phyloP scores from a whole-genome alignment of 2,888 invertebrate genomes.

The Drosophila melanosoma region DNA sequence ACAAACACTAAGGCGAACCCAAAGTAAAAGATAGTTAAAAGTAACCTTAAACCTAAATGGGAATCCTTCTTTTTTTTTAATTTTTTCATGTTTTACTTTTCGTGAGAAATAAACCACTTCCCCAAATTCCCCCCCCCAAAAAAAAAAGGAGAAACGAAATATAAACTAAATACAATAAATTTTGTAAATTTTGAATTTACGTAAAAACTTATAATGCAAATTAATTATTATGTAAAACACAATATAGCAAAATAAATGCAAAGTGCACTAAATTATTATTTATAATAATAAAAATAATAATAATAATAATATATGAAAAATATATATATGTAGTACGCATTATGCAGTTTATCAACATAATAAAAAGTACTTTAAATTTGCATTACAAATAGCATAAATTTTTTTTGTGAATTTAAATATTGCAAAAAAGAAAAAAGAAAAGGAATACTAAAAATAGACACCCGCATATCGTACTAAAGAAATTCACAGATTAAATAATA shows the following conservation, averaged over 20 bases:
- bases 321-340: conserved; percentile 37
- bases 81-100: conserved; percentile 33
- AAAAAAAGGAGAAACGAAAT: conserved; percentile 23
- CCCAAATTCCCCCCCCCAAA: background rate
- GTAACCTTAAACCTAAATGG: conserved; percentile 11
- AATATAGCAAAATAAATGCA: conserved; percentile 72
- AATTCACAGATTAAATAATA: conserved; percentile 52
- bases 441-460: conserved; percentile 48
- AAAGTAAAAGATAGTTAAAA: conserved; percentile 79
- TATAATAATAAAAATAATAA: conserved; percentile 58
- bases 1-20: conserved; percentile 48
- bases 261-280: conserved; percentile 80
- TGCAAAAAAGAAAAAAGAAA: conserved; percentile 37
- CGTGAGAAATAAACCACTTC: conserved; percentile 16
- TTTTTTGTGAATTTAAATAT: conserved; percentile 71
- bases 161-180: conserved; percentile 65
- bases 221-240: conserved; percentile 58
- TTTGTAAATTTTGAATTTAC: conserved; percentile 78
- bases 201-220: conserved; percentile 53
- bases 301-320: conserved; percentile 20
- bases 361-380: conserved; percentile 66
- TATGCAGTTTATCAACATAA: conserved; percentile 65
- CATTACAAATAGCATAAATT: conserved; percentile 76
- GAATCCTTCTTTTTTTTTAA: conserved; percentile 3
- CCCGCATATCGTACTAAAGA: conserved; percentile 75